phyloP scores from a whole-genome alignment of 2,888 invertebrate species.

The Nemapogon koenigi region DNA sequence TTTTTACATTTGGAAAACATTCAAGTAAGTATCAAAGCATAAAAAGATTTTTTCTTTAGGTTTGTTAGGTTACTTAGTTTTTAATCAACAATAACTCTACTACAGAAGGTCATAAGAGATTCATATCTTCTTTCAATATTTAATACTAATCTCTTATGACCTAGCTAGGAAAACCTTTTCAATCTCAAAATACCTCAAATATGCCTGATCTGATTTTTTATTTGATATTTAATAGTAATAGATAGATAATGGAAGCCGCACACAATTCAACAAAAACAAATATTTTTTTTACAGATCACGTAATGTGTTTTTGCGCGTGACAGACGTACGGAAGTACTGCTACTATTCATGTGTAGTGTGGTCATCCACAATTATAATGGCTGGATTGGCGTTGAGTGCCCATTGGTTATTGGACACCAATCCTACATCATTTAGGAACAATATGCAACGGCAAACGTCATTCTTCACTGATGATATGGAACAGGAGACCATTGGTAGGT shows the following conservation, averaged over 20 bases:
- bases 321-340: constrained; percentile 86
- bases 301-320: constrained; percentile 83
- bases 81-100: too few relatives aligned
- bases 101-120: too few relatives aligned
- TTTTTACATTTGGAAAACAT: constrained; percentile 89
- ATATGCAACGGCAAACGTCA: constrained; percentile 39
- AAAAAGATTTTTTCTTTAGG: too few relatives aligned
- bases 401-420: constrained; percentile 80
- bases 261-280: too few relatives aligned
- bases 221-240: too few relatives aligned
- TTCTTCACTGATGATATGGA: constrained; percentile 59
- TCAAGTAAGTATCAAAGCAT: constrained; percentile 67
- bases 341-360: constrained; percentile 86
- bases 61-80: too few relatives aligned
- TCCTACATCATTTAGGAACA: constrained; percentile 54
- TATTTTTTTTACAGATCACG: constrained; percentile 77
- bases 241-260: too few relatives aligned
- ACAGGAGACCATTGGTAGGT: constrained; percentile 76
- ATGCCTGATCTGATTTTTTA: too few relatives aligned
- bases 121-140: too few relatives aligned
- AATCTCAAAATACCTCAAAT: too few relatives aligned
- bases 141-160: too few relatives aligned
- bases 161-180: too few relatives aligned
- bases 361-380: constrained; percentile 74
- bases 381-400: constrained; percentile 78